These are phyloP conservation scores for Chloebia gouldiae DNA, from an alignment of 2,113 vertebrate genomes.

Conservation along the genomic window DNA sequence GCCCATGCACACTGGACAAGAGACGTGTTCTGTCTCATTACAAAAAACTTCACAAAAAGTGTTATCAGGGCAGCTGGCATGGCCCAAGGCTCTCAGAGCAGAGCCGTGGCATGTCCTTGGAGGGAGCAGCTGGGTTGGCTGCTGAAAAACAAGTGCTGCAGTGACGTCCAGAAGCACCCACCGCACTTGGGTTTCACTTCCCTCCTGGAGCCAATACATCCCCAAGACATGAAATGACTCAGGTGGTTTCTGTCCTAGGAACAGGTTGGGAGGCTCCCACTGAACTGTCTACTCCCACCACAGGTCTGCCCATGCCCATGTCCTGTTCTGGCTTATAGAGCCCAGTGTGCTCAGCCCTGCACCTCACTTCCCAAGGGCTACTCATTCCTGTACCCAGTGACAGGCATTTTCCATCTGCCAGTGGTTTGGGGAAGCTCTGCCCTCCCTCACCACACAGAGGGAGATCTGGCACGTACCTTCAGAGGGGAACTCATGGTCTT, in stretches of 20 bases:
- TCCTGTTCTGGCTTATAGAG: not conserved
- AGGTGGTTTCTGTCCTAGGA: not conserved
- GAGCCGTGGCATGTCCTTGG: not conserved
- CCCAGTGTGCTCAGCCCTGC: not conserved
- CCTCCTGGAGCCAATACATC: not conserved
- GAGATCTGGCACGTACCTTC: slow-evolving; percentile 51
- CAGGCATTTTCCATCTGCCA: not conserved
- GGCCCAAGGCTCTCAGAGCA: not conserved
- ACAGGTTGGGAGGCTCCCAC: not conserved
- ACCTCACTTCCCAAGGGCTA: not conserved
- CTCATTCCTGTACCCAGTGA: not conserved
- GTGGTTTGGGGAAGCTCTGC: not conserved
- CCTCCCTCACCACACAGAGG: not conserved
- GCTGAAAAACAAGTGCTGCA: not conserved
- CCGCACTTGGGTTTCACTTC: not conserved
- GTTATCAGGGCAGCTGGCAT: not conserved
- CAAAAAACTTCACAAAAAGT: not conserved
- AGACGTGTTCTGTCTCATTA: not conserved
- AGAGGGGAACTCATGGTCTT: slow-evolving; percentile 50
- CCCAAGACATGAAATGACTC: not conserved
- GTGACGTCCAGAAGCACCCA: not conserved
- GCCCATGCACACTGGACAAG: not conserved
- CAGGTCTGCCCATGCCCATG: accelerated
- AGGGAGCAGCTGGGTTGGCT: not conserved
- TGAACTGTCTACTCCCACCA: not conserved